phyloP scores from a whole-genome alignment of 2,888 invertebrate species.

The Ashinkailepas kermadecensis region DNA sequence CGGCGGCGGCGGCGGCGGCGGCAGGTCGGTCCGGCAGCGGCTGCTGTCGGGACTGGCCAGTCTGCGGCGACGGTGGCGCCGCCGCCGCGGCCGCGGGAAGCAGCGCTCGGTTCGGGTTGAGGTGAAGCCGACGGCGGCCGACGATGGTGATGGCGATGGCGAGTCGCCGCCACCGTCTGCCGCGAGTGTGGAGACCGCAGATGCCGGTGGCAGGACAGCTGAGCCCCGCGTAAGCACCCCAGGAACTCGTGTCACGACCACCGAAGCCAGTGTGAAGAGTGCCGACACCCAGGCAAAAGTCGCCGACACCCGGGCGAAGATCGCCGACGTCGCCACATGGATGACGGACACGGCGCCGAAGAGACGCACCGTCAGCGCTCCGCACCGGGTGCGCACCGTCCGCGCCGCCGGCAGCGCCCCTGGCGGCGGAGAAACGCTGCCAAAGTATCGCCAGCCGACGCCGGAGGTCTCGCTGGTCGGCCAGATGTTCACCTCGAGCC shows the following conservation, averaged over 20 bases:
- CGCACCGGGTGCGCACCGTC: not conserved
- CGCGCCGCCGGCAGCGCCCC: not conserved
- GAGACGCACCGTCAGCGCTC: not conserved
- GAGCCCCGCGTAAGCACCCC: too few species aligned
- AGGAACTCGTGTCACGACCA: too few species aligned
- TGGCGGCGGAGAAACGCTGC: not conserved
- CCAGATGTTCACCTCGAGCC: slow-evolving; percentile 34
- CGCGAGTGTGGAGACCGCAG: not conserved
- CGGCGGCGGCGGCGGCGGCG: not conserved
- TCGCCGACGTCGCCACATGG: too few species aligned
- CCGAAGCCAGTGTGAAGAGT: too few species aligned
- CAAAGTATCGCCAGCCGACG: not conserved
- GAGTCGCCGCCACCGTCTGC: not conserved
- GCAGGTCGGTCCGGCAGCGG: not conserved
- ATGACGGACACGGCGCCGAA: too few species aligned
- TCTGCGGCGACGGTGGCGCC: not conserved
- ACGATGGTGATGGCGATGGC: not conserved
- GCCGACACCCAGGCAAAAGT: too few species aligned
- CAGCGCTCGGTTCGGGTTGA: not conserved
- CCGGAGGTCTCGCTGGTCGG: slow-evolving; percentile 32
- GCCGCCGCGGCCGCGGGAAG: not conserved
- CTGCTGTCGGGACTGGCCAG: not conserved
- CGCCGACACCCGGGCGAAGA: too few species aligned
- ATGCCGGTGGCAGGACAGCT: too few species aligned
- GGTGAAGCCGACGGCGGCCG: too few species aligned